Percentiles rank a stretch among this genome's conserved stretches.
These are phyloP conservation scores for Hydrotaea cyrtoneurina DNA, from an alignment of 2,888 invertebrate species.

Conservation along the genomic window DNA sequence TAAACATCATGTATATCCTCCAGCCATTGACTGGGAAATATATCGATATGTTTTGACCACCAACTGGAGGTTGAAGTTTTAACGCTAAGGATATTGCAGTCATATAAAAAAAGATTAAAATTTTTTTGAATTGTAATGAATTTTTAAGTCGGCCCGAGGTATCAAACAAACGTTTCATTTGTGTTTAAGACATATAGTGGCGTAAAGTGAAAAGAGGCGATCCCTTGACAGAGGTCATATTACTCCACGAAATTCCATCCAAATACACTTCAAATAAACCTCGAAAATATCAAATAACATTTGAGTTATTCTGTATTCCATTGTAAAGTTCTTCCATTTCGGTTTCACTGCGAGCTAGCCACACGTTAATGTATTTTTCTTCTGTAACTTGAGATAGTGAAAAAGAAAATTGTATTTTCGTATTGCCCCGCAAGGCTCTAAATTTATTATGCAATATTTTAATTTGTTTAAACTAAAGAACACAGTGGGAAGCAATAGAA, in stretches of 20 bases:
- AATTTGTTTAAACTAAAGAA: no score
- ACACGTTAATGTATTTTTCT: conserved; percentile 9
- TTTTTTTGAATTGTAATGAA: no score
- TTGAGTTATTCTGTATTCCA: background rate
- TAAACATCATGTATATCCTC: no score
- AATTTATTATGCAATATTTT: no score
- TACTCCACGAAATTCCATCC: background rate
- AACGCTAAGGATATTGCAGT: no score
- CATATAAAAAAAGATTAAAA: no score
- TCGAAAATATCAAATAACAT: conserved; percentile 19
- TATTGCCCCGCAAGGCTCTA: no score
- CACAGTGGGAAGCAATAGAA: no score
- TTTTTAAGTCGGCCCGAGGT: background rate
- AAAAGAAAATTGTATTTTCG: no score
- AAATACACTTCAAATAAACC: background rate
- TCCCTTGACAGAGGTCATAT: background rate
- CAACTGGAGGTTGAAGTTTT: no score
- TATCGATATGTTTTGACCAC: no score
- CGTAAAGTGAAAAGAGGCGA: background rate
- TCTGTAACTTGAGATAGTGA: background rate
- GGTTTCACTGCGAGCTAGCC: background rate
- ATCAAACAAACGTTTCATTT: background rate
- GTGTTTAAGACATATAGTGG: background rate
- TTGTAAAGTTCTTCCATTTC: background rate
- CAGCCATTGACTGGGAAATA: no score